Percentiles rank a stretch among this genome's conserved stretches.
Conservation (phyloP, 2,113 vertebrate species). For the Eurypyga helias region DNA sequence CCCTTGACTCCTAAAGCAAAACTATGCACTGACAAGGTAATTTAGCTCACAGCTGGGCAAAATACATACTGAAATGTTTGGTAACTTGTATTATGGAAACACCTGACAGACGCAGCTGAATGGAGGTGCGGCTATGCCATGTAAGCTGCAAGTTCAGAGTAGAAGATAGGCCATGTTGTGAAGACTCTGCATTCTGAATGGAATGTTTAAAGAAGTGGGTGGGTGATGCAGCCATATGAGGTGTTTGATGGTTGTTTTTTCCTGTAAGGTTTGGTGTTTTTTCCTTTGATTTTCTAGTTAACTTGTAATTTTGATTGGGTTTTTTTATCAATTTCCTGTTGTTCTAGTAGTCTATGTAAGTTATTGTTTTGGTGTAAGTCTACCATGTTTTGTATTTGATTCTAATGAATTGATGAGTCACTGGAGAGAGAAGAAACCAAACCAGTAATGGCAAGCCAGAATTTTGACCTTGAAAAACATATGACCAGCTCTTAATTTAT, state of each 20-base stretch:
- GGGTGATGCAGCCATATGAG: not conserved
- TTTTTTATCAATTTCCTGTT: not conserved
- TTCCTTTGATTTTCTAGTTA: not conserved
- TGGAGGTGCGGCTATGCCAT: not conserved
- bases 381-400: not conserved
- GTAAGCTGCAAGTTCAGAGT: not conserved
- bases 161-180: fast-evolving
- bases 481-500: not conserved
- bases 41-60: not conserved
- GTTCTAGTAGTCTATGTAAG: not conserved
- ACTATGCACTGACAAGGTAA: not conserved
- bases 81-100: not conserved
- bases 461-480: not conserved
- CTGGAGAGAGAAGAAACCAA: not conserved
- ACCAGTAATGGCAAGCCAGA: not conserved
- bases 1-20: not conserved
- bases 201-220: not conserved
- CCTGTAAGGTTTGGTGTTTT: not conserved
- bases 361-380: not conserved
- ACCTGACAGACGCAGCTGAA: not conserved
- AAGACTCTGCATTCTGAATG: not conserved
- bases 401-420: not conserved
- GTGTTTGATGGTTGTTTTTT: not conserved
- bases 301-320: not conserved
- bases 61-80: not conserved